phyloP scores from a whole-genome alignment of 2,113 vertebrate species.

The Tinamus guttatus region DNA sequence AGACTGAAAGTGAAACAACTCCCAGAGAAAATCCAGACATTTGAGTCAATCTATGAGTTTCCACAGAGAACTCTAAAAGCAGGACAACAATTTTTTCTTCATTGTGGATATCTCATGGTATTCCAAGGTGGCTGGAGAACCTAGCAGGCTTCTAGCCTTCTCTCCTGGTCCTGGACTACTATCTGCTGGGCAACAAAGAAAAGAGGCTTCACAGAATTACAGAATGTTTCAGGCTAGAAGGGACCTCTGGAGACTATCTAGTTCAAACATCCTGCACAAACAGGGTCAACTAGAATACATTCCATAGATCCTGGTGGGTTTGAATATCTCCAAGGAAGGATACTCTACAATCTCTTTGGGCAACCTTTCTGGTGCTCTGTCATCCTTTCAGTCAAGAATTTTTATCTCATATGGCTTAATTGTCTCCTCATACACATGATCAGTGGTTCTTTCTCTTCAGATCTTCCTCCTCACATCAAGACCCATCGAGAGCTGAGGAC shows the following conservation, averaged over 20 bases:
- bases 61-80: fast-evolving
- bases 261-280: too few relatives aligned
- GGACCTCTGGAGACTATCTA: too few relatives aligned
- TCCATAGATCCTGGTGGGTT: too few relatives aligned
- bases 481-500: background rate
- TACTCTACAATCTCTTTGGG: too few relatives aligned
- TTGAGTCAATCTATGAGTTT: background rate
- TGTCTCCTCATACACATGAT: background rate
- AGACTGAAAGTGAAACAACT: background rate
- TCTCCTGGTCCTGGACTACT: background rate
- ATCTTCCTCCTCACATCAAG: background rate
- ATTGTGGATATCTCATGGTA: fast-evolving
- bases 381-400: too few relatives aligned
- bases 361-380: too few relatives aligned
- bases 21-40: background rate
- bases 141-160: background rate
- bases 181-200: background rate
- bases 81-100: background rate
- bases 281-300: too few relatives aligned
- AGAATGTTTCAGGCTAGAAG: too few relatives aligned
- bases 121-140: background rate
- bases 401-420: background rate
- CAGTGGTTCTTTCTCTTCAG: background rate
- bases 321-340: too few relatives aligned
- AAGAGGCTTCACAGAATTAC: background rate